These are phyloP conservation scores for Spongilla lacustris DNA, from an alignment of 37 sponge, comb jelly and placozoan genomes.

Conservation along the genomic window DNA sequence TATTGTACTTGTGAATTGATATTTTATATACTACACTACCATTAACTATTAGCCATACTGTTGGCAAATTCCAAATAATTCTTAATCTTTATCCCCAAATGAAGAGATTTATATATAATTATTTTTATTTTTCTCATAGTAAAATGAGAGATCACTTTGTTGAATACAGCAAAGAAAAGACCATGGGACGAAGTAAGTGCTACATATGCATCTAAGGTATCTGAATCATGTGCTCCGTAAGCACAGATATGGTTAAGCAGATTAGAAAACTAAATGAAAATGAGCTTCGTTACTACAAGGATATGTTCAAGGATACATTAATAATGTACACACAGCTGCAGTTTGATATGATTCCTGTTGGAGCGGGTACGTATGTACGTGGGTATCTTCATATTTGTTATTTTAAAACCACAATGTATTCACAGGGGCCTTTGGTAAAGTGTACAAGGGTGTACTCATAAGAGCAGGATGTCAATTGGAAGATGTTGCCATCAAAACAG, in stretches of 20 bases:
- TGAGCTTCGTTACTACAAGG: neutral
- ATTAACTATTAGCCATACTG: too few species aligned
- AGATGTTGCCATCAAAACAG: constrained; percentile 38
- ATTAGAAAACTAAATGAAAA: neutral
- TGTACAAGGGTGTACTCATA: constrained; percentile 6
- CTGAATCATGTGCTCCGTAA: too few species aligned
- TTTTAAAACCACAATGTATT: neutral
- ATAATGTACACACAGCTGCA: neutral
- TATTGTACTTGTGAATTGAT: too few species aligned
- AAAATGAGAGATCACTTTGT: too few species aligned
- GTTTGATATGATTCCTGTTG: neutral
- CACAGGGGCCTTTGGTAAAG: constrained; percentile 40
- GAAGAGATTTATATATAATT: too few species aligned
- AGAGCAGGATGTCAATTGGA: neutral
- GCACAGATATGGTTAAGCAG: neutral
- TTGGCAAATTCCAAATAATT: too few species aligned
- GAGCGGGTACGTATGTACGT: neutral
- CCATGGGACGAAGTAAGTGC: too few species aligned
- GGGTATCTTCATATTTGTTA: neutral
- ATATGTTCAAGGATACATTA: neutral
- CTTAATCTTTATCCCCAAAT: too few species aligned
- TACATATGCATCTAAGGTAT: too few species aligned
- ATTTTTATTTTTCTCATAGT: too few species aligned
- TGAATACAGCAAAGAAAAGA: too few species aligned
- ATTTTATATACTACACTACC: too few species aligned